Conservation (phyloP, 2,888 invertebrate species). For the Parthenolecanium corni region DNA sequence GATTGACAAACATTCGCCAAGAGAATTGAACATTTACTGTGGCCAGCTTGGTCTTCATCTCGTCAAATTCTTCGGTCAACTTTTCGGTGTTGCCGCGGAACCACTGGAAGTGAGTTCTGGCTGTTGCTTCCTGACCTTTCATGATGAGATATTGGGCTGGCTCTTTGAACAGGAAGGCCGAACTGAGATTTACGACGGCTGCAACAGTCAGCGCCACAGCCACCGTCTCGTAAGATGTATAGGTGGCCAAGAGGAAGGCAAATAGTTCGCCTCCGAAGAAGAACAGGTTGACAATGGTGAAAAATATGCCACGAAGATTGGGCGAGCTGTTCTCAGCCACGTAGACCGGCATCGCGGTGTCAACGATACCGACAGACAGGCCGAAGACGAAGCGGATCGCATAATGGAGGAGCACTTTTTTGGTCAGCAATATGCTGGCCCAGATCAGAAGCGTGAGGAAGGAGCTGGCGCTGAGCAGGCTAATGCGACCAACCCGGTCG, state of each 20-base stretch:
- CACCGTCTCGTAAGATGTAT: slow-evolving; percentile 30
- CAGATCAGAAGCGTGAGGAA: background rate
- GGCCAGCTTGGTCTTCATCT: no score
- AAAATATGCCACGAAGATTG: background rate
- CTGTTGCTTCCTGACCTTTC: slow-evolving; percentile 21
- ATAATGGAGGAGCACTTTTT: slow-evolving; percentile 25
- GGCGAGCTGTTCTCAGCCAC: slow-evolving; percentile 30
- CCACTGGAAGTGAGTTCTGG: background rate
- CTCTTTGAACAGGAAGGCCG: slow-evolving; percentile 31
- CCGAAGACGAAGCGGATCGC: slow-evolving; percentile 32
- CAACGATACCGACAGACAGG: slow-evolving; percentile 32
- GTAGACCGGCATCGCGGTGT: slow-evolving; percentile 32
- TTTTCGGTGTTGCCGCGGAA: background rate
- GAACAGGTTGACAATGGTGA: background rate
- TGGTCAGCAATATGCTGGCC: background rate
- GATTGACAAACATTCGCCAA: no score
- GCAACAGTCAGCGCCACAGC: background rate
- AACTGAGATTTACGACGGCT: background rate
- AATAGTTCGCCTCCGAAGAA: slow-evolving; percentile 30
- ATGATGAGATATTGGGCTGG: slow-evolving; percentile 32
- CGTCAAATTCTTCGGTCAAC: no score
- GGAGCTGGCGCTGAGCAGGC: background rate
- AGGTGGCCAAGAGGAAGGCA: slow-evolving; percentile 32
- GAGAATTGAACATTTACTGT: no score
- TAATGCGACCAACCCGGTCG: slow-evolving; percentile 1